Evolutionary conservation across 2,113 vertebrate genomes (phyloP).

Genomic region (Xenopus laevis): DNA sequence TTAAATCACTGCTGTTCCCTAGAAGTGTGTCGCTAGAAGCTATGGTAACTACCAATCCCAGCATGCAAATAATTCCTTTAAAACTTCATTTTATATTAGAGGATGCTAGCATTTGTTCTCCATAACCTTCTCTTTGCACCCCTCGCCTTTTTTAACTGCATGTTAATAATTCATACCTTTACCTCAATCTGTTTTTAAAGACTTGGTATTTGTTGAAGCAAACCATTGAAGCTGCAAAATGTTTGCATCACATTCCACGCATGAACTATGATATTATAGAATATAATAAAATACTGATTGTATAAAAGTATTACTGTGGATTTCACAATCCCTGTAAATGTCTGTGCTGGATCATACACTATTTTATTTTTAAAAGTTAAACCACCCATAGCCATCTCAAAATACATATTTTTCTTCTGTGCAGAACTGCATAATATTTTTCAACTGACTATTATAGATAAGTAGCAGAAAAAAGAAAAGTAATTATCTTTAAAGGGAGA

Average conservation of each 20-base stretch:
- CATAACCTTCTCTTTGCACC: too few species aligned
- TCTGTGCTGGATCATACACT: conserved; percentile 4
- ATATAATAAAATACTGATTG: conserved; percentile 15
- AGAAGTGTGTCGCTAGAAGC: too few species aligned
- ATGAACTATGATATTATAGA: conserved; percentile 16
- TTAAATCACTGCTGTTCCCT: too few species aligned
- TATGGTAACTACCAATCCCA: too few species aligned
- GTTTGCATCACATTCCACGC: conserved; percentile 29
- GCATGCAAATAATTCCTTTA: too few species aligned
- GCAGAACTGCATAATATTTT: conserved; percentile 8
- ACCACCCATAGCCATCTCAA: conserved; percentile 21
- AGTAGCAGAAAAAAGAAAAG: conserved; percentile 13
- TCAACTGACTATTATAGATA: conserved; percentile 18
- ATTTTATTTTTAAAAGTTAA: conserved; percentile 20
- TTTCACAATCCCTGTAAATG: neutral
- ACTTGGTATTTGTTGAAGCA: too few species aligned
- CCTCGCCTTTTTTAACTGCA: too few species aligned
- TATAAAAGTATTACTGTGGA: conserved; percentile 12
- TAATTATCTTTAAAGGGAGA: conserved; percentile 29
- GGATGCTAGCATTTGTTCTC: too few species aligned
- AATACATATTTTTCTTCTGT: conserved; percentile 3
- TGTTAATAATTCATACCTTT: too few species aligned
- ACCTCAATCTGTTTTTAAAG: too few species aligned
- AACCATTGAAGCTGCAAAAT: neutral
- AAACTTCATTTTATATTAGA: too few species aligned